Percentiles rank a stretch among this genome's conserved stretches.
phyloP scores from a whole-genome alignment of 2,113 vertebrate genomes.

The Strigops habroptila region DNA sequence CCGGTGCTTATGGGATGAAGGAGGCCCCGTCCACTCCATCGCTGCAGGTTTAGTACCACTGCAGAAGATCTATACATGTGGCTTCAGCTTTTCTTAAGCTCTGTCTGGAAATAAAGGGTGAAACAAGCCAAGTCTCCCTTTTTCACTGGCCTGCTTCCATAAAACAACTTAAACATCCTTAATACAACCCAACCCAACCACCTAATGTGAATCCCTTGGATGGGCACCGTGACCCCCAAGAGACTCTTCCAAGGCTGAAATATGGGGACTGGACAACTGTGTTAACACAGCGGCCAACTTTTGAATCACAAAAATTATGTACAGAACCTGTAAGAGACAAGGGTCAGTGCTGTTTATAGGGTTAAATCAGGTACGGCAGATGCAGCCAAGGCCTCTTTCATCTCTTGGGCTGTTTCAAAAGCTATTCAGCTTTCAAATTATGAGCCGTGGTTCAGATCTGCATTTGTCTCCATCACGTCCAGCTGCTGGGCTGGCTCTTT shows the following conservation, averaged over 20 bases:
- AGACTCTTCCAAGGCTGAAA: background rate
- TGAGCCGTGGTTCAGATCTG: background rate
- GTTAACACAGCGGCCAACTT: background rate
- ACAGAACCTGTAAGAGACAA: background rate
- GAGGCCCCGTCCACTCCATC: background rate
- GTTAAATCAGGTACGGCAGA: background rate
- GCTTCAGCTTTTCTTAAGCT: background rate
- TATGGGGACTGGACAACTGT: accelerated
- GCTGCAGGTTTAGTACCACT: accelerated
- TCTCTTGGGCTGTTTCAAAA: background rate
- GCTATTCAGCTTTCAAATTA: background rate
- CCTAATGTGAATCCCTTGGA: background rate
- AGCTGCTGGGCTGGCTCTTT: background rate
- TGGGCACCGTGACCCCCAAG: background rate
- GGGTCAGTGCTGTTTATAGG: background rate
- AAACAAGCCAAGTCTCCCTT: background rate
- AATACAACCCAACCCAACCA: background rate
- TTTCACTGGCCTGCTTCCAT: background rate
- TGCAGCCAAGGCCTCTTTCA: background rate
- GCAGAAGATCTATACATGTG: background rate
- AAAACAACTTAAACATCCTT: background rate
- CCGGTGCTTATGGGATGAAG: background rate
- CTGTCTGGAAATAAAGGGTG: background rate
- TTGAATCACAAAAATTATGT: background rate
- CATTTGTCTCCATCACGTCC: background rate